phyloP scores from a whole-genome alignment of 2,113 vertebrate genomes.

The Sapayoa aenigma region DNA sequence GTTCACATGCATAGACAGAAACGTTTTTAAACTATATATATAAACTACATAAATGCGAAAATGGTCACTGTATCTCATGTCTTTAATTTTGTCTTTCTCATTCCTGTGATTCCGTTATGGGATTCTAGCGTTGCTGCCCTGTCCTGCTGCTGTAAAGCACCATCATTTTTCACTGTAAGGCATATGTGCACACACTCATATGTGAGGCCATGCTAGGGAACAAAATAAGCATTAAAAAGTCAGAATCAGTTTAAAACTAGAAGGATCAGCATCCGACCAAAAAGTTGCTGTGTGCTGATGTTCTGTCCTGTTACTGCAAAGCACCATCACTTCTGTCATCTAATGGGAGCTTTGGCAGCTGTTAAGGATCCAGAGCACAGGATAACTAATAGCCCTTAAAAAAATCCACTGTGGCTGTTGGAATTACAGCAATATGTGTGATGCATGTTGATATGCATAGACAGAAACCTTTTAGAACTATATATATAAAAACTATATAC shows the following conservation, averaged over 20 bases:
- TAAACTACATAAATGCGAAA: not conserved
- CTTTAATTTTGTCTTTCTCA: not conserved
- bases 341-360: not conserved
- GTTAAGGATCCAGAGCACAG: not conserved
- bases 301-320: too few relatives aligned
- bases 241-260: not conserved
- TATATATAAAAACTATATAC: too few relatives aligned
- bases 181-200: not conserved
- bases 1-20: rapidly evolving
- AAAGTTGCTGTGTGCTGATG: not conserved
- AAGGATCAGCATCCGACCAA: not conserved
- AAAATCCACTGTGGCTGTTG: not conserved
- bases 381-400: not conserved
- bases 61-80: not conserved
- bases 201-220: not conserved
- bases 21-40: not conserved
- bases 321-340: not conserved
- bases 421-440: rapidly evolving
- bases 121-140: not conserved
- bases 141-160: not conserved
- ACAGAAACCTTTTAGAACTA: not conserved
- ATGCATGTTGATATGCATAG: rapidly evolving
- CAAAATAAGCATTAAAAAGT: not conserved
- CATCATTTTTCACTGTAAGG: not conserved
- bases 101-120: not conserved